A percentile compares a stretch with the other conserved stretches of the same genome.
These are phyloP conservation scores for Drosophila mulleri DNA, from an alignment of 2,888 invertebrate genomes.

Conservation along the genomic window DNA sequence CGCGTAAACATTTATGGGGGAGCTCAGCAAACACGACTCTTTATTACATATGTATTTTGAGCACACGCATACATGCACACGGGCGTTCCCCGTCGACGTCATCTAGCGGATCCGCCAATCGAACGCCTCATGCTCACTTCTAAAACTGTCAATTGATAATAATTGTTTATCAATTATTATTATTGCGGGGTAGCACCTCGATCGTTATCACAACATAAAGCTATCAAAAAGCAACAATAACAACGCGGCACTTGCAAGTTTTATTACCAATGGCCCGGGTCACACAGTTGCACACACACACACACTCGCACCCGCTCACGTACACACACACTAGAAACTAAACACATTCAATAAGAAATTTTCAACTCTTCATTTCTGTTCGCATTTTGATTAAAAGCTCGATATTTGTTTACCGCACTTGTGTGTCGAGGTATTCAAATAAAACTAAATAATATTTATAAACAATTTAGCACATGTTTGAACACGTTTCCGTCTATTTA, in stretches of 20 bases:
- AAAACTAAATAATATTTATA: constrained; percentile 18
- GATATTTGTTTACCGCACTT: neutral
- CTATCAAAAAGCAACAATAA: constrained; percentile 27
- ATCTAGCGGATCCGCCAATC: constrained; percentile 10
- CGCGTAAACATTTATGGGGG: constrained; percentile 47
- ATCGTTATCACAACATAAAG: neutral
- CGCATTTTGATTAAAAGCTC: constrained; percentile 11
- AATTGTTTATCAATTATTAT: constrained; percentile 26
- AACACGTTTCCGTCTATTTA: constrained; percentile 23
- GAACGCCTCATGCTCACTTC: constrained; percentile 7
- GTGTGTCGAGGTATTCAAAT: neutral
- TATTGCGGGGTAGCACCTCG: neutral
- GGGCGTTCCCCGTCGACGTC: constrained; percentile 43
- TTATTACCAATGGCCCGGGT: constrained; percentile 30
- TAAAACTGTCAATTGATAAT: constrained; percentile 24
- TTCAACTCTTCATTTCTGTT: neutral
- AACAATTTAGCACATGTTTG: constrained; percentile 20
- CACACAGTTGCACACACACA: constrained; percentile 7
- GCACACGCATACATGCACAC: constrained; percentile 12
- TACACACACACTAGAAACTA: constrained; percentile 6
- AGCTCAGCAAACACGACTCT: constrained; percentile 12
- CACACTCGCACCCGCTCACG: neutral
- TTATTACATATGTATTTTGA: neutral
- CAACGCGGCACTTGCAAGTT: constrained; percentile 32
- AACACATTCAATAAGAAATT: constrained; percentile 9